Conservation (phyloP, 2,888 invertebrate species). For the Endotricha flammealis region DNA sequence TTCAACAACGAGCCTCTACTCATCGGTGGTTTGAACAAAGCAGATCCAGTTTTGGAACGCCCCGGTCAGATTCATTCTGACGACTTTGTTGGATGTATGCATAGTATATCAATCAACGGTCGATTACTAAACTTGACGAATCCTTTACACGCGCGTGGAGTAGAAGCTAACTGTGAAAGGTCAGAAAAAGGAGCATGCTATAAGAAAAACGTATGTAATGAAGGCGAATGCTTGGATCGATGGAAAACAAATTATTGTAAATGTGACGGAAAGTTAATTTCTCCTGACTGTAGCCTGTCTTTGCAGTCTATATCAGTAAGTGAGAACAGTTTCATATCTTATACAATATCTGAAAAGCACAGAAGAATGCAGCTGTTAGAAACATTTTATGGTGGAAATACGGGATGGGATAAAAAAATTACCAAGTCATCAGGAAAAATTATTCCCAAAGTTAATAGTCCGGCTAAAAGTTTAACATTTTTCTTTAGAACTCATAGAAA, state of each 20-base stretch:
- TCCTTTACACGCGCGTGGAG: conserved; percentile 84
- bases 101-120: conserved; percentile 93
- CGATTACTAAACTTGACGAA: conserved; percentile 88
- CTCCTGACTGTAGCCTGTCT: conserved; percentile 88
- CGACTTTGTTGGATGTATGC: conserved; percentile 95
- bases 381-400: conserved; percentile 85
- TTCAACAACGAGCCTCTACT: conserved; percentile 93
- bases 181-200: conserved; percentile 82
- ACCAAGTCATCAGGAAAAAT: conserved; percentile 44
- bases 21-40: conserved; percentile 90
- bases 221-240: conserved; percentile 87
- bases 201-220: conserved; percentile 72
- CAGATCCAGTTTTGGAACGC: conserved; percentile 91
- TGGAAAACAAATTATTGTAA: conserved; percentile 88
- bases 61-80: conserved; percentile 94
- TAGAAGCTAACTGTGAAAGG: conserved; percentile 87
- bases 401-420: conserved; percentile 79
- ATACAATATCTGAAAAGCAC: conserved; percentile 88
- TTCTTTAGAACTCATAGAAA: conserved; percentile 88
- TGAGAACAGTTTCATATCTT: conserved; percentile 88
- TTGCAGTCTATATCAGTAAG: conserved; percentile 88
- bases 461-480: conserved; percentile 86
- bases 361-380: conserved; percentile 91
- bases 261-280: conserved; percentile 83
- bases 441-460: conserved; percentile 53